Evolutionary conservation across 2,797 vertebrate species (phyloP), one percentile per base, ranked within the genome.

Genomic region (Sphaeramia orbicularis): DNA sequence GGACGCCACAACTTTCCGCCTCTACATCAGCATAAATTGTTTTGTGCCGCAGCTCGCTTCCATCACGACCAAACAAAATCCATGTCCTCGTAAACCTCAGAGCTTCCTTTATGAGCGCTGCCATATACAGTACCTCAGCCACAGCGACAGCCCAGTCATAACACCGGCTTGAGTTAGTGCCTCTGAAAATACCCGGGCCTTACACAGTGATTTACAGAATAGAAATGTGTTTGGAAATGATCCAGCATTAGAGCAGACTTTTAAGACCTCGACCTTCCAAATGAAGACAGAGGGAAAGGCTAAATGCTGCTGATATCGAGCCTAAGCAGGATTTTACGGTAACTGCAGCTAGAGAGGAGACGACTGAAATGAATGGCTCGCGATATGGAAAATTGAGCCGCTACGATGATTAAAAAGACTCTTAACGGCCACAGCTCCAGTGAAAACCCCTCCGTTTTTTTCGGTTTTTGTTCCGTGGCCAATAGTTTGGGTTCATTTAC

Each of bases 161-260:
- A 65, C 78, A 50, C 59, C 2, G 14, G 43, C 57, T 7, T 7
- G 73, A 78, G 57, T 76, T 68, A 69, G 50, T 42, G 67, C 71
- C 53, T 40, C 54, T 10, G 63, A 62, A 66, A 66, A 76, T 16
- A 40, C 57, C 65, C 52, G 0, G 4, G 54, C 54, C 41, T 13
- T 50, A 15, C 58, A n/a, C 21, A 0, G 43, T 78, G 70, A 71
- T 83, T 86, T 84, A 83, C 35, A 32, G 51, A 74, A 42, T 24
- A 41, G 41, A 61, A 44, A 80, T 57, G 48, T 55, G 45, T 65
- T 35, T 69, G 80, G 72, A 71, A 13, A 37, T 9, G 55, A 56
- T 65, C 70, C 70, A 68, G 55, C 61, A 10, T 12, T n/a, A 50
- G 21, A 40, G 52, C 43, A 45, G 62, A 35, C 13, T 42, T 74